Evolutionary conservation across 2,113 vertebrate genomes (phyloP), one percentile per base, ranked within the genome.

Genomic region (Syrmaticus mikado): DNA sequence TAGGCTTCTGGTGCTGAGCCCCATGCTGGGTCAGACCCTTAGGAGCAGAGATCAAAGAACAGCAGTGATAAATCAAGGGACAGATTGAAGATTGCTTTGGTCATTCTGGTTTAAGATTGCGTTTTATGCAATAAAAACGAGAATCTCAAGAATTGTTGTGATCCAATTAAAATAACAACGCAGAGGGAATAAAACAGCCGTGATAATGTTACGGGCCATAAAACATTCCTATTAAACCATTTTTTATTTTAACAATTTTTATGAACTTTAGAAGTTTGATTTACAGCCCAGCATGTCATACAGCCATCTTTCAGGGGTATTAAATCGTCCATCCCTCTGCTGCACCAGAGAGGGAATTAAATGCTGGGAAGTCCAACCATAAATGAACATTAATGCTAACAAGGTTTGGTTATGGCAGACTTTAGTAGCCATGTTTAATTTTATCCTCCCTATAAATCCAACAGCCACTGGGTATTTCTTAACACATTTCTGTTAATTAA

Each of bases 231-330:
- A 98, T 98, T 98, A 98, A 98, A 97, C 97, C 97, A 97, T 98
- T 97, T 98, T 98, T 98, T 97, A 98, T 97, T 98, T 98, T 98
- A 98, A 98, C 97, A 93, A 95, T 97, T 98, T 98, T 98, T 98
- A 98, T 89, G 95, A 98, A 98, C 97, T 98, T 98, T 98, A 95
- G 94, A 98, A 97, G 97, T 97, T 97, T 98, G 97, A 98, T 98
- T 98, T 98, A 98, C 93, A 85, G 96, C 75, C 5, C 78, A 91
- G 93, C 87, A 74, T 97, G 96, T 85, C 97, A 89, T 96, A 97
- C 97, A 98, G 92, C 94, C 96, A 97, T 98, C 96, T 97, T 96
- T 98, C 96, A 97, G 34, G 94, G 96, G 96, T 89, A 91, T 97
- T 97, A 98, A 97, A 98, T 97, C 96, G 96, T 93, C 96, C 91